Evolutionary conservation across 1,140 invertebrate species (phyloP), one percentile per base, ranked within the genome.

Genomic region (Contarinia nasturtii): DNA sequence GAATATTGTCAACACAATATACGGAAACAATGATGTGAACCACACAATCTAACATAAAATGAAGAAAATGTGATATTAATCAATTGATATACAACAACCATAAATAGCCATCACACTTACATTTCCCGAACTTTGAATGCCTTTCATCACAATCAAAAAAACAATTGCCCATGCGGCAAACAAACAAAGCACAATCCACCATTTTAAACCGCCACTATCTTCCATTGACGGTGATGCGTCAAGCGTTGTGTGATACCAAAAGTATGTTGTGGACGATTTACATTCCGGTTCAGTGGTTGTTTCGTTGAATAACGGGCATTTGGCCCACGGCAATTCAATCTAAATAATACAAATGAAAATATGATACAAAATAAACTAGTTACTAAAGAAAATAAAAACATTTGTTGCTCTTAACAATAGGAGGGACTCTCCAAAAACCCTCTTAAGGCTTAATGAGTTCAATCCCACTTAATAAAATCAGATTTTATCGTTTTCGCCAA

Each of bases 121-220:
- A 74, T 95, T 97, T 60, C 93, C 93, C 50, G 90, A 94, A 53
- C 87, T 91, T 66, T 96, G 91, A 52, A 98, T 95, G 41, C 94
- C 94, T 67, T 93, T 92, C 87, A 93, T 94, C 3, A 97, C 88
- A 59, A 94, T 95, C 59, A 92, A 85, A 69, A 94, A 98, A 12
- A 97, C 89, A 45, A 96, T 71, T 48, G 86, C 67, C 94, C 94
- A 98, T 44, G 92, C 86, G 11, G 96, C 67, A 33, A 95, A 65
- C 15, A 98, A 73, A 62, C 91, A 94, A 4, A 92, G 59, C 0
- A 88, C 85, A 55, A 98, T 89, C 84, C 93, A 94, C 86, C 88
- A 93, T 53, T 87, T 85, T 8, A 95, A 75, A 8, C 75, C 78
- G 14, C 86, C 86, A 1, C 77, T 73, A 37, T 88, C 78, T 18